Base-by-base conservation (phyloP, 2,888 invertebrate species). In the Atrina japonica region DNA sequence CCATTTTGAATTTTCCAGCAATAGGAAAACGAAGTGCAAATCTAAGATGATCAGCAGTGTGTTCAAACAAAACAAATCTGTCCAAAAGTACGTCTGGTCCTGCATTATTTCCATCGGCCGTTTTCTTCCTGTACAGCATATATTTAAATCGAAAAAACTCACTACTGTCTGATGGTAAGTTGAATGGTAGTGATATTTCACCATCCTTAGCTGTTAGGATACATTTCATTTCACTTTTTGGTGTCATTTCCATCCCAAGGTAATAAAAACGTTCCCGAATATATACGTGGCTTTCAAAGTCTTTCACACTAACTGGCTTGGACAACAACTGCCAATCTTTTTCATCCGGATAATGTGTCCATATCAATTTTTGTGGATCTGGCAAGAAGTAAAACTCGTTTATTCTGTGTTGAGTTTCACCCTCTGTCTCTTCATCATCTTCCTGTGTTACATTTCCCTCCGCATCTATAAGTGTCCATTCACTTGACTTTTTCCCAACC, bases 361-460 rank as follows among this genome's bases (percentile, higher is more conserved):
- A 84, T 25, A 88, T 80, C 16, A 89, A 64, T 64, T 84, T 72
- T 58, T 88, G 86, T 14, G 89, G 88, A 73, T 89, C 87, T 0
- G 89, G 83, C 29, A 89, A 74, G 73, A 89, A 89, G 75, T 87
- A 89, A 77, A 88, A 89, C 73, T 89, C 89, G 75, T 89, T 89
- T 53, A 87, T 83, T 66, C 86, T 78, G 79, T 88, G 88, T 58
- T 86, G 83, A 5, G 86, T 86, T 35, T 83, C 82, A 7, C 88
- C 86, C 49, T 87, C 85, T 2, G 81, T 75, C 1, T 73, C 66
- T 53, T 82, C 83, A 6, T 84, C 83, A 18, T 84, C 83, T 14
- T 83, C 83, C 47, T 86, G 82, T 11, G 81, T 71, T 5, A 81
- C 73, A 47, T 83, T 83, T 1, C 86, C 85, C 56, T 83, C 85